Conservation (phyloP, 2,888 invertebrate genomes). For the Lumbricus terrestris region DNA sequence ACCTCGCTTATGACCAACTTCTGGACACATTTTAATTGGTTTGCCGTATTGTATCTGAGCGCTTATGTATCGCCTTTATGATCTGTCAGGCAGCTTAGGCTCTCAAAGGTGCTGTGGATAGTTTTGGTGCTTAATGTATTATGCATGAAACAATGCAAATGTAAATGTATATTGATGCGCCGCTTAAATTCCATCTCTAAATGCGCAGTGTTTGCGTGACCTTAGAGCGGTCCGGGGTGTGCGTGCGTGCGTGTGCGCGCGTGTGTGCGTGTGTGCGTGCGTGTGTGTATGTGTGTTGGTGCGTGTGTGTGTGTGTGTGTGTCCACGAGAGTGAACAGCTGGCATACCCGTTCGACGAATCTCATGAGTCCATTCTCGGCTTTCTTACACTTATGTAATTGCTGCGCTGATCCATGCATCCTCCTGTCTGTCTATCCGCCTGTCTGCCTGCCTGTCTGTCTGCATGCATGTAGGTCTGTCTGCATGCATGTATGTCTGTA, state of each 20-base stretch:
- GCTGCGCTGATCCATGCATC: background rate
- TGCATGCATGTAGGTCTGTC: background rate
- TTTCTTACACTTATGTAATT: background rate
- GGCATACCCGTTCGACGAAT: background rate
- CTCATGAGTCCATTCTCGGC: background rate
- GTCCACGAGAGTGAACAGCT: background rate
- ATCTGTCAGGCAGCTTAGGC: no score
- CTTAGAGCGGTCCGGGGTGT: no score
- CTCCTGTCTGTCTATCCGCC: background rate
- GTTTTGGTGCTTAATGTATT: background rate
- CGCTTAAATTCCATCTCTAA: background rate
- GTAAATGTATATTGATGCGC: background rate
- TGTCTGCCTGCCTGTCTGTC: background rate
- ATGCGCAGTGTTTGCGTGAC: background rate
- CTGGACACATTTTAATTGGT: background rate
- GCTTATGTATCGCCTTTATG: background rate
- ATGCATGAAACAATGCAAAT: background rate
- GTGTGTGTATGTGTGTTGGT: no score
- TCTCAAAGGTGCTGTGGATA: background rate
- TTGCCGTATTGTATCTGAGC: background rate
- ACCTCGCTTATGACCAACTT: no score
- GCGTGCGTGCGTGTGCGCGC: no score
- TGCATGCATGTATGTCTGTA: background rate
- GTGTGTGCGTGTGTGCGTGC: background rate
- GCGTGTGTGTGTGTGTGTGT: background rate